Percentiles rank a stretch among this genome's conserved stretches.
These are phyloP conservation scores for Leptinotarsa texana DNA, from an alignment of 1,140 invertebrate species.

Conservation along the genomic window DNA sequence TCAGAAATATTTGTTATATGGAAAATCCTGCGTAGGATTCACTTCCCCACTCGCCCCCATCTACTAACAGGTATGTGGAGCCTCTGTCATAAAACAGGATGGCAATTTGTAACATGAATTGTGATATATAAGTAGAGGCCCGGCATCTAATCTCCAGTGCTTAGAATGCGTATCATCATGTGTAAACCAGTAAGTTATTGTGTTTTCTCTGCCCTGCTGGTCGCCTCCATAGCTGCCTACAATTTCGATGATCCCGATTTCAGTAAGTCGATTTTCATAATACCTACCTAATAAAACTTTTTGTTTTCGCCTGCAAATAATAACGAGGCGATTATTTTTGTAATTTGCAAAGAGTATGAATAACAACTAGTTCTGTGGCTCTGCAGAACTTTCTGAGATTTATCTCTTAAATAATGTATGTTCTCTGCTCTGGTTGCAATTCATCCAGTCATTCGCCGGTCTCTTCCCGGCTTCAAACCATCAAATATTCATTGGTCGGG, in stretches of 20 bases:
- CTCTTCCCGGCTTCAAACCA: not conserved
- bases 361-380: not conserved
- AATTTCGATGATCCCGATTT: constrained; percentile 16
- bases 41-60: not conserved
- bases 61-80: constrained; percentile 2
- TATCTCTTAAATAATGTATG: constrained; percentile 4
- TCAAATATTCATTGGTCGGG: not conserved
- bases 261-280: constrained; percentile 16
- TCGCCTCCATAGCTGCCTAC: constrained; percentile 7
- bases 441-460: not conserved
- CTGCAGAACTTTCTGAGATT: not conserved
- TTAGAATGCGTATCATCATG: constrained; percentile 4
- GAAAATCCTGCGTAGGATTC: too few species aligned
- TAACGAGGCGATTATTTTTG: not conserved
- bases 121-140: constrained; percentile 20
- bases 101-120: constrained; percentile 17
- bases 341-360: not conserved
- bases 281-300: not conserved
- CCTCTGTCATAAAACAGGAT: not conserved
- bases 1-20: too few species aligned
- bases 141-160: constrained; percentile 15
- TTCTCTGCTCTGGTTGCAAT: not conserved
- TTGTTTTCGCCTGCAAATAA: too few species aligned
- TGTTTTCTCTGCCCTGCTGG: not conserved
- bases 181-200: not conserved